A percentile compares a stretch with the other conserved stretches of the same genome.
Conservation (phyloP, 2,888 invertebrate genomes). For the Clunio marinus region DNA sequence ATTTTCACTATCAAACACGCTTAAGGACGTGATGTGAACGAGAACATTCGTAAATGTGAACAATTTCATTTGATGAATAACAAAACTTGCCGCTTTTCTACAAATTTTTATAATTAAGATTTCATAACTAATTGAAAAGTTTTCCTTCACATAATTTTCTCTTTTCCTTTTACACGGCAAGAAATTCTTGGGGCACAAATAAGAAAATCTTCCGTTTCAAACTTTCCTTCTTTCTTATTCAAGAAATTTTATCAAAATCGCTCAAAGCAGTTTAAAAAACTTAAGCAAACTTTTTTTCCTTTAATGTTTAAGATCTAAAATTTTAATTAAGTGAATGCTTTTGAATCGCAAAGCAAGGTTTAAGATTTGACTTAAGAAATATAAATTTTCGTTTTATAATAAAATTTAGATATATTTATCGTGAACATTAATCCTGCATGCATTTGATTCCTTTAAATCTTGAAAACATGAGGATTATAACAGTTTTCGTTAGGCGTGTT, state of each 20-base stretch:
- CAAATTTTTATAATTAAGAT: slow-evolving; percentile 34
- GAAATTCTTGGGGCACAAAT: background rate
- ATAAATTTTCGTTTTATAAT: no score
- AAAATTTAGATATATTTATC: no score
- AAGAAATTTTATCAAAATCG: slow-evolving; percentile 9
- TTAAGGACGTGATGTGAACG: slow-evolving; percentile 9
- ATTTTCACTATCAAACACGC: slow-evolving; percentile 1
- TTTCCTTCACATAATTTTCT: no score
- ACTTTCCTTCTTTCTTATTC: background rate
- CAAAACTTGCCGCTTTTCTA: slow-evolving; percentile 22
- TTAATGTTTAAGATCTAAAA: no score
- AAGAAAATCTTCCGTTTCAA: background rate
- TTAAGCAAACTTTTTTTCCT: no score
- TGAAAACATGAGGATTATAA: no score
- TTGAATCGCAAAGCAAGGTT: no score
- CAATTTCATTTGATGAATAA: background rate
- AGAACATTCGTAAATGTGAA: background rate
- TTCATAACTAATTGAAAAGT: slow-evolving; percentile 38
- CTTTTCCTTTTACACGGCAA: background rate
- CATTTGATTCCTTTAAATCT: no score
- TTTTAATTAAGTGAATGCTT: no score
- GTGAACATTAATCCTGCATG: no score
- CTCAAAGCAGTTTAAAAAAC: slow-evolving; percentile 19
- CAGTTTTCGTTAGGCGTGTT: no score
- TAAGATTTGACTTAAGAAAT: no score